Percentiles rank a stretch among this genome's conserved stretches.
These are phyloP conservation scores for Drosophila murphyi DNA, from an alignment of 1,140 invertebrate species.

Conservation along the genomic window DNA sequence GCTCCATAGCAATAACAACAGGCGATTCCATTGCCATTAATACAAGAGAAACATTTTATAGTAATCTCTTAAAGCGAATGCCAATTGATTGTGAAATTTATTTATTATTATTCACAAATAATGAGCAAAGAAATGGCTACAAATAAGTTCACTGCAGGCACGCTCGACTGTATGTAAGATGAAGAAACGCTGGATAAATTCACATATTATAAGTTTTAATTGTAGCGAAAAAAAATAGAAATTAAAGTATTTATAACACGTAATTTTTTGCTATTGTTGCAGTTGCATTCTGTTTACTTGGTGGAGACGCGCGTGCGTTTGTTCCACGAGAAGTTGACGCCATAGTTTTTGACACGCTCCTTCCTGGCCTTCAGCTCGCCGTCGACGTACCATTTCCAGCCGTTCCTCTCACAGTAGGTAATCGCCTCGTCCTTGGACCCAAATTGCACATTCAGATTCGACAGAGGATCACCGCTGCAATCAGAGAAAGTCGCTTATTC, in stretches of 20 bases:
- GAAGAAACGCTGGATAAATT: neutral
- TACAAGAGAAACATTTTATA: neutral
- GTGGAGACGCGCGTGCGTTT: slow-evolving; percentile 96
- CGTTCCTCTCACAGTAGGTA: slow-evolving; percentile 97
- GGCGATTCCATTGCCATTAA: neutral
- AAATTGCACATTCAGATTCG: slow-evolving; percentile 95
- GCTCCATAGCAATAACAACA: neutral
- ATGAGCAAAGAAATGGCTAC: too few species aligned
- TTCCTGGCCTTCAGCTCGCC: slow-evolving; percentile 88
- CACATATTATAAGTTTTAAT: slow-evolving; percentile 12
- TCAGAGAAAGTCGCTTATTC: too few species aligned
- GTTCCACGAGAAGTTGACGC: slow-evolving; percentile 98
- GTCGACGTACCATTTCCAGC: slow-evolving; percentile 95
- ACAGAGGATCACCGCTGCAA: slow-evolving; percentile 95
- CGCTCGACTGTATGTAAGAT: too few species aligned
- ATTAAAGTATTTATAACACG: slow-evolving; percentile 22
- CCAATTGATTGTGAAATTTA: too few species aligned
- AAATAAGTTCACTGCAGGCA: too few species aligned
- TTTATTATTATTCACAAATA: too few species aligned
- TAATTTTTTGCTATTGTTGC: slow-evolving; percentile 3
- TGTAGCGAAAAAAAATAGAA: slow-evolving; percentile 33
- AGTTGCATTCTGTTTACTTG: slow-evolving; percentile 88
- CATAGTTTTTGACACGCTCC: slow-evolving; percentile 95
- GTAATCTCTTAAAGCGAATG: too few species aligned
- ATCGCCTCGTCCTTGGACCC: slow-evolving; percentile 93